Percentiles rank a stretch among this genome's conserved stretches.
phyloP scores from a whole-genome alignment of 2,797 vertebrate species.

The Hyperoplus immaculatus region DNA sequence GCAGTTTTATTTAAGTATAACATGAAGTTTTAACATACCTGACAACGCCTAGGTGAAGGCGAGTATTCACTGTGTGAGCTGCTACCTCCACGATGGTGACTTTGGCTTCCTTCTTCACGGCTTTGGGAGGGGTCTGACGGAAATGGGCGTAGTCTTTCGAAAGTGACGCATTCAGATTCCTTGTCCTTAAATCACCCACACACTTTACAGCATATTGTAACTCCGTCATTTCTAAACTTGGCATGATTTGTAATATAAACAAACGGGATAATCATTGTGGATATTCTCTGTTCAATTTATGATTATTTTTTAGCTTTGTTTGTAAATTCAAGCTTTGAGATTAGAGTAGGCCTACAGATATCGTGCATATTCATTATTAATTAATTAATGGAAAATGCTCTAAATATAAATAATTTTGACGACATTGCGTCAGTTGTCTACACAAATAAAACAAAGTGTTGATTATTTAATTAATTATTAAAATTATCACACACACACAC shows the following conservation, averaged over 20 bases:
- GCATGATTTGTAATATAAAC: background rate
- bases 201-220: background rate
- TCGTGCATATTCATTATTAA: no score
- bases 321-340: no score
- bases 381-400: no score
- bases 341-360: no score
- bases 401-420: no score
- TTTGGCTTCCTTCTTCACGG: background rate
- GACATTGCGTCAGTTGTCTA: no score
- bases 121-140: background rate
- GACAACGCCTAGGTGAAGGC: rapidly evolving
- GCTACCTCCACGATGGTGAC: rapidly evolving
- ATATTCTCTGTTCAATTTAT: no score
- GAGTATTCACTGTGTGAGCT: rapidly evolving
- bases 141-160: background rate
- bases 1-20: background rate
- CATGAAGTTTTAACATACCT: background rate
- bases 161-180: background rate
- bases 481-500: no score
- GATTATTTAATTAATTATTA: no score
- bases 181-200: background rate
- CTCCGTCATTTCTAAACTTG: rapidly evolving
- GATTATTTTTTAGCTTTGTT: no score
- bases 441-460: no score
- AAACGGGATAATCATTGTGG: background rate